These are phyloP conservation scores for Eupelmus urozonus DNA, from an alignment of 2,888 invertebrate species.

Conservation along the genomic window DNA sequence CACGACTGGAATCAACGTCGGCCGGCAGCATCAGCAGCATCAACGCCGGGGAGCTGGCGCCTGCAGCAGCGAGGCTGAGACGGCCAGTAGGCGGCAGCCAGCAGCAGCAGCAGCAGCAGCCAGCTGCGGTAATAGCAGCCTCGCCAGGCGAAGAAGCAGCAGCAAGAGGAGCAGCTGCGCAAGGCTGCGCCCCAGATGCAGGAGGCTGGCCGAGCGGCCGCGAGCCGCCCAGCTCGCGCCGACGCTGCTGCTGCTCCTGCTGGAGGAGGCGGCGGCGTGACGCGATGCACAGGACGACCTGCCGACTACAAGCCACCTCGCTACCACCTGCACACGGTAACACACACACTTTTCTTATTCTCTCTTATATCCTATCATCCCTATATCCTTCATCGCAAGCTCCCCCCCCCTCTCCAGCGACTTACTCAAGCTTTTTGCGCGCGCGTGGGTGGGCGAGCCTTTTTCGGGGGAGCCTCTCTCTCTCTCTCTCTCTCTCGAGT, in stretches of 20 bases:
- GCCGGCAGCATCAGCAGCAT: conserved; percentile 5
- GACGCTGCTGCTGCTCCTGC: too few relatives aligned
- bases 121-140: not conserved
- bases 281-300: conserved; percentile 75
- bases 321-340: conserved; percentile 61
- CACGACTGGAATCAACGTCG: not conserved
- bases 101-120: conserved; percentile 27
- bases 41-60: not conserved
- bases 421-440: not conserved
- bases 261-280: conserved; percentile 77
- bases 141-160: conserved; percentile 19
- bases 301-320: conserved; percentile 60
- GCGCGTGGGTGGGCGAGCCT: too few relatives aligned
- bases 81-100: too few relatives aligned
- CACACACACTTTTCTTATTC: not conserved
- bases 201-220: conserved; percentile 72
- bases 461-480: not conserved
- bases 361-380: not conserved
- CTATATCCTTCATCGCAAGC: not conserved
- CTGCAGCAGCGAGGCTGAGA: conserved; percentile 53
- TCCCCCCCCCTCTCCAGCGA: not conserved
- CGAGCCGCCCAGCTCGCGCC: conserved; percentile 55
- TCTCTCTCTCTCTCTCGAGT: too few relatives aligned
- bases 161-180: conserved; percentile 50
- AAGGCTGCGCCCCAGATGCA: conserved; percentile 74